phyloP scores from a whole-genome alignment of 2,113 vertebrate genomes.

The Irena cyanogastra region DNA sequence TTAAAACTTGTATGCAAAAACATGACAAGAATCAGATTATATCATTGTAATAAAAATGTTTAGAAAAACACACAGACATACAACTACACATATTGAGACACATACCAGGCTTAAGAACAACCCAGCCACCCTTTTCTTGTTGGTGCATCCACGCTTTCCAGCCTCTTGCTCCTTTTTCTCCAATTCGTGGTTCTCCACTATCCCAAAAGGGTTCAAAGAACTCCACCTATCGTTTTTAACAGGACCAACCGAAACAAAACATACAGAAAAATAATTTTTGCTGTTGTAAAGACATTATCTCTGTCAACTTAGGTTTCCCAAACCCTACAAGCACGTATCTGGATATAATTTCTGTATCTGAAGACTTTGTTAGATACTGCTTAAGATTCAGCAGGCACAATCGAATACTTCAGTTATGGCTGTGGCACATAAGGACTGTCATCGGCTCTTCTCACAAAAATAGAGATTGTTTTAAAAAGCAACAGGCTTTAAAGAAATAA shows the following conservation, averaged over 20 bases:
- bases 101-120: conserved; percentile 80
- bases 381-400: not conserved
- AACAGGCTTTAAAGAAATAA: not conserved
- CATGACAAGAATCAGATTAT: not conserved
- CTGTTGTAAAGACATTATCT: not conserved
- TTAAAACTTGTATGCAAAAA: not conserved
- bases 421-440: not conserved
- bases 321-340: not conserved
- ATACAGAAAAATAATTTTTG: not conserved
- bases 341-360: not conserved
- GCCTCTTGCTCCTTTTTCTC: conserved; percentile 87
- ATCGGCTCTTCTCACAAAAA: not conserved
- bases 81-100: not conserved
- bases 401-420: not conserved
- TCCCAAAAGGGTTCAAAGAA: conserved; percentile 98
- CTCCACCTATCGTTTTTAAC: conserved; percentile 74
- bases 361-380: not conserved
- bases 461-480: not conserved
- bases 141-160: conserved; percentile 96
- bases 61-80: not conserved
- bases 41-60: not conserved
- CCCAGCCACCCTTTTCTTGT: conserved; percentile 94
- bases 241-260: not conserved
- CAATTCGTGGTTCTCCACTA: conserved; percentile 88
- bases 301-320: not conserved